Base-by-base conservation (phyloP, 2,888 invertebrate species). In the Gryllus longicercus region DNA sequence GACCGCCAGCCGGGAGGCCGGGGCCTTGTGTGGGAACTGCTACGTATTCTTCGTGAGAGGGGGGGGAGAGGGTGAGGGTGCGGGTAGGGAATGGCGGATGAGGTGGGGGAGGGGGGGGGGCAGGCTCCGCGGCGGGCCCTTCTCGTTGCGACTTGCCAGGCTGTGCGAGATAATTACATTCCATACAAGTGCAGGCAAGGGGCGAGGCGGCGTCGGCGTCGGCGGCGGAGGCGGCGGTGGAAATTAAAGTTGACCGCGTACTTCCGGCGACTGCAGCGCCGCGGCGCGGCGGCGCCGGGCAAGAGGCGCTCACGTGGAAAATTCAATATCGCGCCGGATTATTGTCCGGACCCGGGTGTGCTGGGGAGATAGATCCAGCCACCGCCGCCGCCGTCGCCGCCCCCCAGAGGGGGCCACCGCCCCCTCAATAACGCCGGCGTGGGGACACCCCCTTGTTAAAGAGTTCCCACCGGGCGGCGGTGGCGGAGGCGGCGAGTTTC, bases 241-340 rank as follows among this genome's bases (percentile, higher is more conserved):
- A 79, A 76, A 79, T 79, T 79, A 79, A 79, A 79, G 74, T 79
- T 79, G 79, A 79, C 79, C 79, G 79, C 74, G 51, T 18, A 18
- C 51, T 79, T 76, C 75, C 79, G 79, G 51, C 51, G 63, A n/a
- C 63, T 63, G 63, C 16, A 63, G 63, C 63, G 63, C 63, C n/a
- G 14, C n/a, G 63, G 11, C 16, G 63, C n/a, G 76, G 76, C 5
- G 76, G 16, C 76, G 76, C 23, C 76, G 76, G 21, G 76, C 16
- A 23, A 79, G 80, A 80, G 80, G 81, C 81, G 81, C 76, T 77
- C 81, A 79, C 76, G 81, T 78, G 82, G 81, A 82, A 82, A 80
- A 82, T 82, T 82, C 81, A 82, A 82, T 82, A 82, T 82, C 82
- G 79, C 76, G 80, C 78, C 76, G 80, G 79, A 81, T 81, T 81